phyloP scores from a whole-genome alignment of 2,888 invertebrate genomes.

The Lasioglossum leucozonium region DNA sequence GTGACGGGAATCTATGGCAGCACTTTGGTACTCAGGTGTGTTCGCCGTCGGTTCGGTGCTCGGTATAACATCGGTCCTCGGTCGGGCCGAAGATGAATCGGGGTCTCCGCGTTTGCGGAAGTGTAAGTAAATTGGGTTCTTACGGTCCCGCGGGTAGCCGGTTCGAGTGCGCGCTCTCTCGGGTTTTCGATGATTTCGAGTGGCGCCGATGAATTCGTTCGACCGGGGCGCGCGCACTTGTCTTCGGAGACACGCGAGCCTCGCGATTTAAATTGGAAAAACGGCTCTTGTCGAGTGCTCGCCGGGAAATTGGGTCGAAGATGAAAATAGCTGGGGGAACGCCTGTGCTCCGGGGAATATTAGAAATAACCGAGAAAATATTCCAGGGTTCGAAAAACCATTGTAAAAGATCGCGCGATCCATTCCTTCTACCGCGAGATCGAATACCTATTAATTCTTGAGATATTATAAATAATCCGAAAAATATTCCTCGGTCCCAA shows the following conservation, averaged over 20 bases:
- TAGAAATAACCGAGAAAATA: not conserved
- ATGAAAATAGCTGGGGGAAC: not conserved
- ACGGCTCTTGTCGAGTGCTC: not conserved
- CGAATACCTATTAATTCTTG: too few relatives aligned
- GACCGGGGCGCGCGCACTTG: not conserved
- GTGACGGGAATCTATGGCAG: not conserved
- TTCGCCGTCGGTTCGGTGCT: not conserved
- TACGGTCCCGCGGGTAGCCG: not conserved
- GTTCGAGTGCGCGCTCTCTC: not conserved
- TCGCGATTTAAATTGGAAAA: conserved; percentile 10
- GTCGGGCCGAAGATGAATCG: not conserved
- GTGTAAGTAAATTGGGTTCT: conserved; percentile 18
- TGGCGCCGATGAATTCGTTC: not conserved
- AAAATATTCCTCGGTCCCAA: too few relatives aligned
- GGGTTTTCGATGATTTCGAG: conserved; percentile 10
- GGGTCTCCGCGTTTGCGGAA: not conserved
- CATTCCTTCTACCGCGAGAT: too few relatives aligned
- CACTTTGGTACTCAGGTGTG: not conserved
- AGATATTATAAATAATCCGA: too few relatives aligned
- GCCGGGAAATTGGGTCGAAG: not conserved
- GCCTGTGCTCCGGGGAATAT: not conserved
- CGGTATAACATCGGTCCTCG: not conserved
- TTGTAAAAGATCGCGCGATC: not conserved
- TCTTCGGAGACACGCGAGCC: not conserved
- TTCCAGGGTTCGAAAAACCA: not conserved